Evolutionary conservation across 2,113 vertebrate genomes (phyloP), one percentile per base, ranked within the genome.

Genomic region (Lophura nycthemera): DNA sequence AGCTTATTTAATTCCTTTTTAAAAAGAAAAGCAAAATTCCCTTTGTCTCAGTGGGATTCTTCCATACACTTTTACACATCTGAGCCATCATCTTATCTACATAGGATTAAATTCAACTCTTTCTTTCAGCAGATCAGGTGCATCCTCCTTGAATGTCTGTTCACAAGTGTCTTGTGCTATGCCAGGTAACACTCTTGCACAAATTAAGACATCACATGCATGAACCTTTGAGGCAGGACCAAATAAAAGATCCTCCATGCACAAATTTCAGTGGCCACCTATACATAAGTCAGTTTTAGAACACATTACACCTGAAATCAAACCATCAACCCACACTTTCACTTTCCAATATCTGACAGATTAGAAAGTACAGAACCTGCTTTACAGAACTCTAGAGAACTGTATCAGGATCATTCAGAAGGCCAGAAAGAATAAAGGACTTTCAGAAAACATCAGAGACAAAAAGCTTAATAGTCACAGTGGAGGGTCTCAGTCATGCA

Each of bases 401-500:
- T 74, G 2, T 8, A 29, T 17, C 47, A 57, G 57, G 57, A 45
- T 89, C 82, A 29, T 43, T 77, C 75, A 77, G 47, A 45, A 93
- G 65, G 50, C 1, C 4, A 89, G 78, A 93, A 40, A 93, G 69
- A 92, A 83, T 6, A 27, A 73, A 80, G 20, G 52, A 59, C 76
- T 92, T 94, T 19, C n/a, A 20, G 64, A 61, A 93, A 90, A 65
- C 0, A 0, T 83, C 85, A 92, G 60, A 88, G 43, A 50, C 43
- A 87, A 72, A 72, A 91, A 89, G 73, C 59, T 75, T 88, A 91
- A 92, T 5, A 75, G 72, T 29, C 79, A 93, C 73, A 29, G 57
- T 34, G 76, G 89, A 88, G 79, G 83, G 89, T 95, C 76, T 95
- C 76, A 52, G 27, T 21, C 63, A 78, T 65, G 65, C 90, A 97